These are phyloP conservation scores for Tillus elongatus DNA, from an alignment of 2,888 invertebrate genomes.

Conservation along the genomic window DNA sequence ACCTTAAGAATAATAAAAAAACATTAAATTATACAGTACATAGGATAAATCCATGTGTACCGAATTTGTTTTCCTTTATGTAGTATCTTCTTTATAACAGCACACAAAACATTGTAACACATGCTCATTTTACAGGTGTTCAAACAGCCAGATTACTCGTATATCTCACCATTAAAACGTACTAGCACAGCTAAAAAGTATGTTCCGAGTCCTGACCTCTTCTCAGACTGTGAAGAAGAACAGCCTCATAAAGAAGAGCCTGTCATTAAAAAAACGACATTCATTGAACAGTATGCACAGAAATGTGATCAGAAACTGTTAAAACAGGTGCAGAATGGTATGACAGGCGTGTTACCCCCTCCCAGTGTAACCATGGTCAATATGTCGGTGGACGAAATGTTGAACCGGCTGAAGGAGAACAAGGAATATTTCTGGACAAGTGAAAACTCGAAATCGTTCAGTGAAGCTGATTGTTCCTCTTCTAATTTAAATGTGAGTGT, in stretches of 20 bases:
- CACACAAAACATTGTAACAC: too few relatives aligned
- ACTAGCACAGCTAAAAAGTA: too few relatives aligned
- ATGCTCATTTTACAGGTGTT: too few relatives aligned
- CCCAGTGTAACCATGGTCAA: conserved; percentile 63
- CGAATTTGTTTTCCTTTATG: too few relatives aligned
- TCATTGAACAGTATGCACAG: conserved; percentile 26
- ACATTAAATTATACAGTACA: too few relatives aligned
- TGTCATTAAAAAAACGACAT: conserved; percentile 13
- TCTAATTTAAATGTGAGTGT: too few relatives aligned
- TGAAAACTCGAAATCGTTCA: background rate
- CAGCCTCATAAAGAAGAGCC: background rate
- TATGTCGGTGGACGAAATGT: conserved; percentile 55
- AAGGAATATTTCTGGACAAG: conserved; percentile 29
- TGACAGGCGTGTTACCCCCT: conserved; percentile 65
- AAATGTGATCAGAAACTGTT: conserved; percentile 39
- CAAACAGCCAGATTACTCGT: too few relatives aligned
- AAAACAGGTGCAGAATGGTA: conserved; percentile 46
- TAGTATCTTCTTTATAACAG: too few relatives aligned
- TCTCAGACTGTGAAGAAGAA: conserved; percentile 50
- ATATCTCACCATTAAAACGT: too few relatives aligned
- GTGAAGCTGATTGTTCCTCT: background rate
- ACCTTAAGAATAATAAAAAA: too few relatives aligned
- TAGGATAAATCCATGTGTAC: too few relatives aligned
- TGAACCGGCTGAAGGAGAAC: conserved; percentile 40
- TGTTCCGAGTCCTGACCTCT: conserved; percentile 60